These are phyloP conservation scores for Drosophila pseudotakahashii DNA, from an alignment of 2,888 invertebrate genomes.

Conservation along the genomic window DNA sequence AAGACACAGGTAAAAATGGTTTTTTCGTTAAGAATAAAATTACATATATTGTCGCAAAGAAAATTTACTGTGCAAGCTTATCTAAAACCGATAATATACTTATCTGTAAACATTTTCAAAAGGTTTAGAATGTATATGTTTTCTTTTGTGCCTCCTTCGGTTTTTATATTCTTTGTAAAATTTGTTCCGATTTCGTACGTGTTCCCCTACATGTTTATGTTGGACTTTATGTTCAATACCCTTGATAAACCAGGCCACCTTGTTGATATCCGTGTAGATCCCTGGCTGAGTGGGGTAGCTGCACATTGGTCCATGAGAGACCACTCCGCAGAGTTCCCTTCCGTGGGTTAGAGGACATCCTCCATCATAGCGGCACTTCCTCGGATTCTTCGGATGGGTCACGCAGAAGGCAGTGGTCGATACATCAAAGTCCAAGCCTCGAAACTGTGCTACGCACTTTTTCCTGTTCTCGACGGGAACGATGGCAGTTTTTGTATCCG, in stretches of 20 bases:
- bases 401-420: constrained; percentile 17
- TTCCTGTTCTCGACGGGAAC: constrained; percentile 2
- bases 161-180: too few species aligned
- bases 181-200: too few species aligned
- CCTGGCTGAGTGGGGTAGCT: constrained; percentile 22
- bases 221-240: background rate
- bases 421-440: background rate
- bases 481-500: background rate
- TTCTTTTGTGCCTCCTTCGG: too few species aligned
- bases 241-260: background rate
- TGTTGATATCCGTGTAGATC: constrained; percentile 37
- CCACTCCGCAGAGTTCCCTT: constrained; percentile 42
- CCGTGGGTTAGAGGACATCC: constrained; percentile 38
- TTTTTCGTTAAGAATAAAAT: too few species aligned
- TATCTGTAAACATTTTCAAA: too few species aligned
- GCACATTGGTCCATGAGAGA: constrained; percentile 41
- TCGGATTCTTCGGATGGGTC: constrained; percentile 12
- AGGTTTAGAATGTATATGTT: too few species aligned
- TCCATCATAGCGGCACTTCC: constrained; percentile 35
- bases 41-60: too few species aligned
- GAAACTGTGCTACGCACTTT: background rate
- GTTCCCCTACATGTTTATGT: background rate
- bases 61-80: too few species aligned
- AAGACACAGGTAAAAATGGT: too few species aligned
- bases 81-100: too few species aligned